Base-by-base conservation (phyloP, 2,113 vertebrate genomes). In the Salminus brasiliensis region DNA sequence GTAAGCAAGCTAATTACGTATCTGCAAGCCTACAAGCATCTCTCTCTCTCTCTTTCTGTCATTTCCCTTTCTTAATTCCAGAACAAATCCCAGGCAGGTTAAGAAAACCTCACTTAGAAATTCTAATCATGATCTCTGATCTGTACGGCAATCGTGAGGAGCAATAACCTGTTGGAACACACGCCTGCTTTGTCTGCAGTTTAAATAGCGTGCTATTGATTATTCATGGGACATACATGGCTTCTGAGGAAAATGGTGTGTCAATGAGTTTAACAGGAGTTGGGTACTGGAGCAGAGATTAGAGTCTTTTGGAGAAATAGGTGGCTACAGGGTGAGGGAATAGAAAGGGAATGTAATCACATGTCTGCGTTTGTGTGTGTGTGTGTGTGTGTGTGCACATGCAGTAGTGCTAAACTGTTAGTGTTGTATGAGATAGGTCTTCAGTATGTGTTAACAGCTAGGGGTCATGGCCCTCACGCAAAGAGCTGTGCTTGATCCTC, bases 1-100 rank as follows among this genome's bases (percentile, higher is more conserved):
- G 74, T 89, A 90, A 88, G 92, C 91, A 90, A 94, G 90, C 93
- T 95, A 94, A 96, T 96, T 94, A 94, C 91, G 92, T 93, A 93
- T 92, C 88, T 92, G 91, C 93, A 95, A 94, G 89, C 88, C 91
- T 91, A 89, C 88, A 91, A 91, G 91, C 92, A 91, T 16, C 12
- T 18, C 5, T 5, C 3, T 4, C 89, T 88, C 88, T 90, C 87
- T 87, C n/a, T n/a, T n/a, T n/a, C n/a, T n/a, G n/a, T n/a, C n/a
- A n/a, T 70, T 55, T 68, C 47, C 18, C 41, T 71, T 71, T 72
- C 23, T 53, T 21, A 76, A 39, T 36, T n/a, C 32, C 18, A 36
- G 25, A 8, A 63, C 16, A 52, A 0, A 39, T 25, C 6, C 55
- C 32, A 43, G 27, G 11, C 27, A 70, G 18, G 4, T 55, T 23